These are phyloP conservation scores for Nycticebus coucang DNA, from an alignment of 2,113 vertebrate species.

Conservation along the genomic window DNA sequence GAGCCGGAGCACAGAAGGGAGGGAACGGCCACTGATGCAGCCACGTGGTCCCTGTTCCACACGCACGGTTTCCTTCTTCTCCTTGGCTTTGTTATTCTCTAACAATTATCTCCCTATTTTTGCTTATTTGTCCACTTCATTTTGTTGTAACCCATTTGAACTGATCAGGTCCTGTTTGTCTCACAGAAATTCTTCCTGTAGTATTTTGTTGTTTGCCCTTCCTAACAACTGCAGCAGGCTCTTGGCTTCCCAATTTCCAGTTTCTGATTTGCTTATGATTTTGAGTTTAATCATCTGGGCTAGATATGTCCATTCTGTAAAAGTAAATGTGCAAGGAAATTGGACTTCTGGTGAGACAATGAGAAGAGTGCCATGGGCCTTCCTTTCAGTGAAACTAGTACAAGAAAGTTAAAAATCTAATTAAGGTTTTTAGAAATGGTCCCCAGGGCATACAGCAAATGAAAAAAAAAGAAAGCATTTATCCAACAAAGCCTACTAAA, in stretches of 20 bases:
- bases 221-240: neutral
- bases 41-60: neutral
- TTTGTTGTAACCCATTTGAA: neutral
- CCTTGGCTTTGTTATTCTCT: neutral
- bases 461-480: neutral
- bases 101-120: neutral
- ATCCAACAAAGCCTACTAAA: neutral
- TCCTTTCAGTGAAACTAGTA: neutral
- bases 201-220: neutral
- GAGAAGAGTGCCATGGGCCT: neutral
- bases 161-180: neutral
- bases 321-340: neutral
- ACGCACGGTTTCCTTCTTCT: neutral
- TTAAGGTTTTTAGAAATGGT: neutral
- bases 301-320: neutral
- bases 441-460: neutral
- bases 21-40: neutral
- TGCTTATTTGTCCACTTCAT: neutral
- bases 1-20: neutral
- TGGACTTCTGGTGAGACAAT: neutral
- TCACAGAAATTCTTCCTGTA: neutral
- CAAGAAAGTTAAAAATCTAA: neutral
- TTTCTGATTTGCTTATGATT: conserved; percentile 1
- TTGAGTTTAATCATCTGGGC: neutral
- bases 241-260: neutral